Base-by-base conservation (phyloP, 2,888 invertebrate genomes). In the Epicampocera succincta region DNA sequence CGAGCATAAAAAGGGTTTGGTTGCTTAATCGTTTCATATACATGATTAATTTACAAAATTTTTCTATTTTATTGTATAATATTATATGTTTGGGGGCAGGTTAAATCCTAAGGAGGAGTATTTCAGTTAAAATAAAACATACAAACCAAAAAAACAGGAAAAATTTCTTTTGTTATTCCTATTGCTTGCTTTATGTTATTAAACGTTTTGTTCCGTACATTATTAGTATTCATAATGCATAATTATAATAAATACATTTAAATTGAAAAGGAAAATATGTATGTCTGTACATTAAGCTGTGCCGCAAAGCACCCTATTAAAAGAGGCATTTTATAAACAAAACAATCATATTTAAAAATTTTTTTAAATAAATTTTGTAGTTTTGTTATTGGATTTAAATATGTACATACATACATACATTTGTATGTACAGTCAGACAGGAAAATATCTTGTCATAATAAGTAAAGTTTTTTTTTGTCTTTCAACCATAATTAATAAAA, bases 191-290 rank as follows among this genome's bases (percentile, higher is more conserved):
- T 25, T 38, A 72, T 44, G 56, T 60, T 2, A 66, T 42, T 60
- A 66, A 61, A 61, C 17, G 19, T 38, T 63, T 75, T 33, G 48
- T 48, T 48, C 33, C 29, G 2, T 68, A 12, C 25, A 44, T 80
- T 58, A 75, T 80, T 80, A 48, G n/a, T 33, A 80, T 80, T 80
- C 75, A 11, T 52, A 75, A 71, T 65, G 74, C 71, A 52, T 75
- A 60, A 61, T 72, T 15, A 52, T 21, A 52, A 71, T 72, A 72
- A 58, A n/a, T 42, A 17, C n/a, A n/a, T 8, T n/a, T 15, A 13
- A 44, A 44, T 33, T 33, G 8, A 33, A 33, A 33, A 33, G 33
- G 33, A 9, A 33, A 33, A 9, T 33, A 5, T 25, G 33, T 33
- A 5, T 25, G 5, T 25, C 25, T 25, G n/a, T n/a, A n/a, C n/a